These are phyloP conservation scores for Shinisaurus crocodilurus DNA, from an alignment of 2,113 vertebrate species.

Conservation along the genomic window DNA sequence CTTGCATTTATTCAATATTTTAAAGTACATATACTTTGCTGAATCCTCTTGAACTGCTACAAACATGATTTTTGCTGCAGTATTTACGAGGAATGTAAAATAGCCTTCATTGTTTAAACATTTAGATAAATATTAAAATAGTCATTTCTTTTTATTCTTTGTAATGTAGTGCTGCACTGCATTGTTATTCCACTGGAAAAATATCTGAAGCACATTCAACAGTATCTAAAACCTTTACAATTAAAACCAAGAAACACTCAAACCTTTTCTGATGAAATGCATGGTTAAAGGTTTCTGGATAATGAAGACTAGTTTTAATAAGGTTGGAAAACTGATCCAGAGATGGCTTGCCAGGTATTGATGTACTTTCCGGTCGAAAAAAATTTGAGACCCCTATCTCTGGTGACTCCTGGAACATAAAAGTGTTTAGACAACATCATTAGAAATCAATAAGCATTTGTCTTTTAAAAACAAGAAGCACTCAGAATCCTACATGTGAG, in stretches of 20 bases:
- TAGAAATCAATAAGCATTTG: background rate
- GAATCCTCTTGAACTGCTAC: background rate
- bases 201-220: background rate
- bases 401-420: constrained; percentile 85
- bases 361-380: constrained; percentile 84
- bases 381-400: constrained; percentile 93
- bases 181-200: background rate
- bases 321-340: constrained; percentile 91
- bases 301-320: constrained; percentile 93
- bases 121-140: background rate
- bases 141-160: background rate
- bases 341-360: constrained; percentile 80
- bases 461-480: background rate
- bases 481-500: background rate
- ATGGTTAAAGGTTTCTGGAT: constrained; percentile 91
- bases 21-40: background rate
- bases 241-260: constrained; percentile 16
- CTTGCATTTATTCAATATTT: background rate
- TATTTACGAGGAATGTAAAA: background rate
- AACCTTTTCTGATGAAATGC: constrained; percentile 91
- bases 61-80: background rate
- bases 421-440: constrained; percentile 39
- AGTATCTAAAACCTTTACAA: background rate
- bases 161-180: background rate
- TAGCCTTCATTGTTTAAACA: background rate